Percentiles rank a stretch among this genome's conserved stretches.
These are phyloP conservation scores for Prolemur simus DNA, from an alignment of 2,113 vertebrate genomes.

Conservation along the genomic window DNA sequence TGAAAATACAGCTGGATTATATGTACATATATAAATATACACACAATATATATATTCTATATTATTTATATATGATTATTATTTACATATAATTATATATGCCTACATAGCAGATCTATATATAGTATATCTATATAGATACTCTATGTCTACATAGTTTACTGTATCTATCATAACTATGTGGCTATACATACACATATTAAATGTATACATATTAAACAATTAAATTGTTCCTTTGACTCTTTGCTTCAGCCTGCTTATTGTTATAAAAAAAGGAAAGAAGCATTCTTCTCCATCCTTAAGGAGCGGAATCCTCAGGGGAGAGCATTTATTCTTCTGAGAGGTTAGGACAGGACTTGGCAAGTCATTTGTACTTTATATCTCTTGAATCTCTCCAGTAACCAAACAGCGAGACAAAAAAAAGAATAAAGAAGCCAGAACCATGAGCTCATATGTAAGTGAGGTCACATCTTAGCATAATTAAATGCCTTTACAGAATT, in stretches of 20 bases:
- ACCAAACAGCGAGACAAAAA: not conserved
- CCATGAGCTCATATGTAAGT: conserved; percentile 3
- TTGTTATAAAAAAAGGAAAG: not conserved
- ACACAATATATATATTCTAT: not conserved
- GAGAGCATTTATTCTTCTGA: conserved; percentile 34
- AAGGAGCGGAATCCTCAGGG: not conserved
- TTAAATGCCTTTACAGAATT: conserved; percentile 64
- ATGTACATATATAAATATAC: not conserved
- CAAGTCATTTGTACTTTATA: conserved; percentile 51
- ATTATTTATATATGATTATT: not conserved
- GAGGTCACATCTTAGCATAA: conserved; percentile 48
- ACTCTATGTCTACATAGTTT: not conserved
- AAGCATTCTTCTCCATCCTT: not conserved
- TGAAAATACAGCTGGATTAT: not conserved
- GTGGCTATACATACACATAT: not conserved
- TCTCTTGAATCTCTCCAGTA: not conserved
- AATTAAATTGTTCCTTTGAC: not conserved
- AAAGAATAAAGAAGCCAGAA: not conserved
- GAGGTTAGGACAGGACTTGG: conserved; percentile 50
- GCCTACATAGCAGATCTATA: not conserved
- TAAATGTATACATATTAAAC: not conserved
- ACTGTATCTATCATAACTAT: not conserved
- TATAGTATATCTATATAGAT: not conserved
- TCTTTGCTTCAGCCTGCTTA: not conserved
- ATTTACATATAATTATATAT: not conserved